Base-by-base conservation (phyloP, 2,113 vertebrate species). In the Cygnus atratus region DNA sequence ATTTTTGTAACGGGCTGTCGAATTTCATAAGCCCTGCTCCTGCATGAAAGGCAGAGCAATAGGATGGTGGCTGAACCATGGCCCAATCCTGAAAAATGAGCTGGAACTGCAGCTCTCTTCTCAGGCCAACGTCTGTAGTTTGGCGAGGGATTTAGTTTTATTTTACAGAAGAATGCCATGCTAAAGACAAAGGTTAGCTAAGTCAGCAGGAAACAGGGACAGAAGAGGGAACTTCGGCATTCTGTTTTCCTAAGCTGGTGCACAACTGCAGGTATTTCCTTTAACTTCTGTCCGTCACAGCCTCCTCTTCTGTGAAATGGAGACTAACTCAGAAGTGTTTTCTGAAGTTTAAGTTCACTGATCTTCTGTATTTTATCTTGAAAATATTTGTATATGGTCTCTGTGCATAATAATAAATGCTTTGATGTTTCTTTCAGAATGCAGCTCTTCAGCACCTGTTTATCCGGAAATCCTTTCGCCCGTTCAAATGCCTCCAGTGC, bases 381-480 rank as follows among this genome's bases (percentile, higher is more conserved):
- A 39, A 28, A 63, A 11, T 14, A 10, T n/a, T n/a, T 39, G 39
- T 46, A 7, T 55, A 28, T 58, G 41, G 67, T 25, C 29, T 66
- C 61, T 10, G 0, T 15, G 5, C 2, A 0, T 9, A 20, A 25
- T 33, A 26, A 22, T 13, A 35, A 29, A 55, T 79, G 37, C 48
- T 68, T 65, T 12, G 48, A n/a, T 84, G 17, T 74, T 89, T 93
- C 84, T 98, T 98, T 58, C 98, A 99, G 99, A 99, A 99, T 21
- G 99, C 99, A 50, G 99, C 99, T 14, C 98, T 99, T 54, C 99
- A 99, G 97, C 99, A 99, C 95, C 98, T 99, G 37, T 99, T 99
- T 97, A 99, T 99, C 79, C 97, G 99, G 67, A 99, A 99, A 96
- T 99, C 99, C 41, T 99, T 99, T 90, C 99, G 99, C 59, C 99